Conservation (phyloP, 2,888 invertebrate genomes). For the Busseola fusca region DNA sequence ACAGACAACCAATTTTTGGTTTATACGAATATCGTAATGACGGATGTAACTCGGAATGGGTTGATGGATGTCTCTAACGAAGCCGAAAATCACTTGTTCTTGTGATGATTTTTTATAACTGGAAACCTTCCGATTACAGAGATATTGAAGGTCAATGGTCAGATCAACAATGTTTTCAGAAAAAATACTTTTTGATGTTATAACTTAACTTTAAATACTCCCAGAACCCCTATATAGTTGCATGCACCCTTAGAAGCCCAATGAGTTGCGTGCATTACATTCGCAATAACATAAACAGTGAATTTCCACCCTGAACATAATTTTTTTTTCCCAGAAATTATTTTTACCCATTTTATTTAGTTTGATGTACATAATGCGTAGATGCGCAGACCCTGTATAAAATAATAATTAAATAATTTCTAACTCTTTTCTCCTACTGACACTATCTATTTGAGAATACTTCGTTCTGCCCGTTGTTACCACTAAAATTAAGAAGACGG, state of each 20-base stretch:
- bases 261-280: neutral
- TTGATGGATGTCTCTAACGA: neutral
- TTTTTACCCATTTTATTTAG: neutral
- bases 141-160: neutral
- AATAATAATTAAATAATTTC: neutral
- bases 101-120: neutral
- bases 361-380: neutral
- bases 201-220: neutral
- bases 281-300: neutral
- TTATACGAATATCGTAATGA: neutral
- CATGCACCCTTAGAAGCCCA: neutral
- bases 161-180: neutral
- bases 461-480: neutral
- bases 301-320: neutral
- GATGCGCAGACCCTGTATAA: neutral
- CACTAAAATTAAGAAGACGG: neutral
- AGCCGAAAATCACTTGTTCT: neutral
- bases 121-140: neutral
- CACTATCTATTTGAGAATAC: neutral
- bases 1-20: too few species aligned
- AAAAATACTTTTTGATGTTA: neutral
- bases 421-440: neutral
- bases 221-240: neutral
- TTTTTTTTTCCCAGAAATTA: neutral
- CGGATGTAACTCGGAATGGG: neutral